phyloP scores from a whole-genome alignment of 2,888 invertebrate genomes.

The Syritta pipiens region DNA sequence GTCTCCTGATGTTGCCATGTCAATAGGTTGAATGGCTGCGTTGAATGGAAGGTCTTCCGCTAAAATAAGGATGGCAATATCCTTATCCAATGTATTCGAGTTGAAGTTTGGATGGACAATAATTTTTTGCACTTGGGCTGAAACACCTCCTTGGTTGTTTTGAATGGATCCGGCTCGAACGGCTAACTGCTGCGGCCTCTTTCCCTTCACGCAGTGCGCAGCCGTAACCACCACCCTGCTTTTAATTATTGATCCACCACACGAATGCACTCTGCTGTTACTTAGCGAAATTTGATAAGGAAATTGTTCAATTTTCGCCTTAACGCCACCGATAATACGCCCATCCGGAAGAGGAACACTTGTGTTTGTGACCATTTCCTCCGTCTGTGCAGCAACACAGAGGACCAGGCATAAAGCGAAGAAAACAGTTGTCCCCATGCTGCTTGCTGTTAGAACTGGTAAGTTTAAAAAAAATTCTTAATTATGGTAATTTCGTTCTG shows the following conservation, averaged over 20 bases:
- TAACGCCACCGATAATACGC: conserved; percentile 28
- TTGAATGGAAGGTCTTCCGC: not conserved
- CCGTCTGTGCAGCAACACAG: not conserved
- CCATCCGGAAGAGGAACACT: conserved; percentile 30
- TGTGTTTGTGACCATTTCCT: too few relatives aligned
- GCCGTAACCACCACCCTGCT: conserved; percentile 26
- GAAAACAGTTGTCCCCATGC: conserved; percentile 8
- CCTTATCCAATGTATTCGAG: conserved; percentile 1
- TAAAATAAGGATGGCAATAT: conserved; percentile 29
- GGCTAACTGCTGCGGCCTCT: not conserved
- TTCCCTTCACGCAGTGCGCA: conserved; percentile 29
- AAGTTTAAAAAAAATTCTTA: not conserved
- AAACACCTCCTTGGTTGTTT: conserved; percentile 14
- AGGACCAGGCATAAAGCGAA: not conserved
- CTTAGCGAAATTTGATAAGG: conserved; percentile 36
- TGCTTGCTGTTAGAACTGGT: too few relatives aligned
- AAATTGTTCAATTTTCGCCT: conserved; percentile 25
- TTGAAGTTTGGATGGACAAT: conserved; percentile 27
- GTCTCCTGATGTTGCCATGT: conserved; percentile 8
- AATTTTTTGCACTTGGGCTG: conserved; percentile 8
- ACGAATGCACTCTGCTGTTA: not conserved
- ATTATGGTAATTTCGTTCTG: not conserved
- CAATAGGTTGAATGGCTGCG: not conserved
- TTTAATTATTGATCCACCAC: conserved; percentile 34
- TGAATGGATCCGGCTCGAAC: conserved; percentile 37